Base-by-base conservation (phyloP, 1,140 invertebrate genomes). In the Nasonia vitripennis region DNA sequence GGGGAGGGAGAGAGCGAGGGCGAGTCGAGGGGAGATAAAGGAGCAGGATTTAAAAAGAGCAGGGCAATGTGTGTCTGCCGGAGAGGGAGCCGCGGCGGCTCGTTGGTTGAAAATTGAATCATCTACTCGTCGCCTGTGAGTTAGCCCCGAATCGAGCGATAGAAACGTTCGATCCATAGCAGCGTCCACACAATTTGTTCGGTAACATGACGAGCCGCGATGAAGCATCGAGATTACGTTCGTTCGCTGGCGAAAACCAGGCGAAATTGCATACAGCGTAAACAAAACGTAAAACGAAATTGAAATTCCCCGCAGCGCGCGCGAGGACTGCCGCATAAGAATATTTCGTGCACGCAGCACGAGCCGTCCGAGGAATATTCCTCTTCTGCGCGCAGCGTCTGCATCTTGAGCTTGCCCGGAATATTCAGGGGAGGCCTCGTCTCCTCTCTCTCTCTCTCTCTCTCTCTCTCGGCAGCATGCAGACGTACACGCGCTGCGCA, bases 1-100 rank as follows among this genome's bases (percentile, higher is more conserved):
- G 23, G 62, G 31, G 70, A 78, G 81, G 27, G 41, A 86, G 45
- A 5, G 74, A 85, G 48, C 5, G 75, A 86, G 67, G 31, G 55
- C 37, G 81, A 86, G 67, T 71, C 31, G 14, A 34, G 23, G 23
- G 14, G 77, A 23, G 77, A 20, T 55, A 67, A 41, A 34, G 31
- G 31, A 31, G 34, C 23, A n/a, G 34, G 34, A 37, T 37, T 74
- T 71, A 41, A 62, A 73, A 48, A 48, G 27, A 70, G 23, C 12
- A 17, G 45, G 27, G 51, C 14, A 20, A n/a, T 2, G 7, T 68
- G 31, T 31, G 14, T 2, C 4, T 7, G 27, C 27, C 0, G 27
- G 27, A 27, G 27, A 27, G 27, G 27, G 27, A 27, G 23, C 0
- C 23, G 23, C 0, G 23, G 0, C 68, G 27, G 68, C 23, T 71